phyloP scores from a whole-genome alignment of 2,113 vertebrate species.

The Corythoichthys intestinalis region DNA sequence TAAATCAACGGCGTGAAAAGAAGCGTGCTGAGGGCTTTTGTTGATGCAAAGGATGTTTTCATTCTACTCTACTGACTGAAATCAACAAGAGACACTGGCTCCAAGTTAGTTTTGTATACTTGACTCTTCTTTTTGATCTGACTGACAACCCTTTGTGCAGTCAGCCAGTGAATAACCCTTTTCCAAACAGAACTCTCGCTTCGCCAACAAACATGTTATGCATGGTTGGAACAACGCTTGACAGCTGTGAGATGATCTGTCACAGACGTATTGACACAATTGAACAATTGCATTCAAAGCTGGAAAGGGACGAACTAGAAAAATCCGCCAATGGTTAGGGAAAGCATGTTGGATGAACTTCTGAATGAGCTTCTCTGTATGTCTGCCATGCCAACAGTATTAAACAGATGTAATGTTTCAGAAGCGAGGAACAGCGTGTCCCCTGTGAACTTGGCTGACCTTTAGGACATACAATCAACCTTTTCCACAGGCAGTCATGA shows the following conservation, averaged over 20 bases:
- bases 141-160: background rate
- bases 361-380: background rate
- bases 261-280: background rate
- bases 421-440: background rate
- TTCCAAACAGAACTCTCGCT: background rate
- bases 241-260: background rate
- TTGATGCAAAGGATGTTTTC: background rate
- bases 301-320: background rate
- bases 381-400: background rate
- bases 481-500: background rate
- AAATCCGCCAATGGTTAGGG: background rate
- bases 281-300: background rate
- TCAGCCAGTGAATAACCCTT: background rate
- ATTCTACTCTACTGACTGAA: background rate
- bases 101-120: background rate
- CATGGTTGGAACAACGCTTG: background rate
- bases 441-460: conserved; percentile 1
- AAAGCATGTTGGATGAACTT: background rate
- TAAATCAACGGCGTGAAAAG: background rate
- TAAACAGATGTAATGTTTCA: conserved; percentile 1
- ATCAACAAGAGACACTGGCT: background rate
- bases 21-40: background rate
- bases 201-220: background rate
- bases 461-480: background rate
- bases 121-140: background rate